Evolutionary conservation across 1,140 invertebrate genomes (phyloP).

Genomic region (Bursaphelenchus mucronatus): DNA sequence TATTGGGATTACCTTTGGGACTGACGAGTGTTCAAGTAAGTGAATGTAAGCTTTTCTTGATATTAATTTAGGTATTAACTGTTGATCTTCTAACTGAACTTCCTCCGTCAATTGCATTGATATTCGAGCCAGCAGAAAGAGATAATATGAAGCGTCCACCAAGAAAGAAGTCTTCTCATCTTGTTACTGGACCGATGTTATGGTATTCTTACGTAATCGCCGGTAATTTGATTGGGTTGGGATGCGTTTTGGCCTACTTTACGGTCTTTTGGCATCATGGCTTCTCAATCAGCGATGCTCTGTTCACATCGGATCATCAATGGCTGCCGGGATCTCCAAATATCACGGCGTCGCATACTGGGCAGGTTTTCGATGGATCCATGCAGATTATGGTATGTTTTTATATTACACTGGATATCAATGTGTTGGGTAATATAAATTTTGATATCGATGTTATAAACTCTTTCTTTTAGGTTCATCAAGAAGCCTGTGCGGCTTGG

Average conservation of each 20-base stretch:
- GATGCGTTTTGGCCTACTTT: conserved; percentile 36
- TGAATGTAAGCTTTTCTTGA: background rate
- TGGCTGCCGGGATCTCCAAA: background rate
- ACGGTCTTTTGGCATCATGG: conserved; percentile 27
- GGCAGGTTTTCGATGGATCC: background rate
- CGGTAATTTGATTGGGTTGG: conserved; percentile 34
- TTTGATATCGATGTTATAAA: background rate
- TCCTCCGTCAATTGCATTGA: conserved; percentile 42
- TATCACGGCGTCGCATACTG: background rate
- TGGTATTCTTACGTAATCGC: conserved; percentile 35
- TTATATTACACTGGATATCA: conserved; percentile 15
- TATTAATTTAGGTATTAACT: conserved; percentile 20
- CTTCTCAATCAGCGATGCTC: conserved; percentile 23
- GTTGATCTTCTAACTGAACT: conserved; percentile 40
- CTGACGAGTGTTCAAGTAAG: conserved; percentile 53
- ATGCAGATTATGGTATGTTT: background rate
- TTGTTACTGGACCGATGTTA: conserved; percentile 29
- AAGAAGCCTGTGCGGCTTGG: conserved; percentile 39
- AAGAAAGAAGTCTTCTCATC: conserved; percentile 15
- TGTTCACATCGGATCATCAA: conserved; percentile 16
- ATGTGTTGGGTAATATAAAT: conserved; percentile 11
- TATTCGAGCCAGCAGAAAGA: conserved; percentile 39
- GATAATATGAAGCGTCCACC: conserved; percentile 40
- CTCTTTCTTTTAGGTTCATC: conserved; percentile 22
- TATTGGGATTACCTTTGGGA: conserved; percentile 57